Evolutionary conservation across 2,113 vertebrate genomes (phyloP), one percentile per base, ranked within the genome.

Genomic region (Cromileptes altivelis): DNA sequence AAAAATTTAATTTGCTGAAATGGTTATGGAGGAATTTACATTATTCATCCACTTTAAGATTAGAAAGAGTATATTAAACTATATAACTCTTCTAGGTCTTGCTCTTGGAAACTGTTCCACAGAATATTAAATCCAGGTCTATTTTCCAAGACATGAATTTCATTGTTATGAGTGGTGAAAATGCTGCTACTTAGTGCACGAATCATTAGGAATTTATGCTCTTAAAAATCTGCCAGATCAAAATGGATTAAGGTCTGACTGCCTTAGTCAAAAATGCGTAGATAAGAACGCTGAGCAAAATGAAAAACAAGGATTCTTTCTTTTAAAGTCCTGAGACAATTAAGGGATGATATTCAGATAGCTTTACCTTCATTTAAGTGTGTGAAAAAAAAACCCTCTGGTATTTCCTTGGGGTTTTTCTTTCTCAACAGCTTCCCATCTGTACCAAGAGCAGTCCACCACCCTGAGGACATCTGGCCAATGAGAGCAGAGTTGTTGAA

Each of bases 31-130:
- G 27, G 60, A 82, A 79, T 85, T 81, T 92, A 86, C 75, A 92
- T 91, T 92, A 90, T 92, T 94, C 86, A 94, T 92, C 50, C 70
- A 76, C 64, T 87, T 82, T 71, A 84, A 89, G 84, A 90, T 88
- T 86, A 90, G 78, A 86, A 89, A 67, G 68, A 57, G 49, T 80
- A 82, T 87, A 85, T 89, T 83, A 88, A 91, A 91, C 60, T 57
- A 42, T 79, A 71, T 81, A 82, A 88, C 62, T 90, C 80, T 58
- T 76, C 63, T 50, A 57, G 78, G 50, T 69, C 57, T 27, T 45
- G 75, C 75, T 73, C 71, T 80, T 6, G 1, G 55, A 85, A 76
- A 77, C 19, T 27, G 4, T 73, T 72, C 4, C 40, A 63, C 25
- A 50, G 81, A 77, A 80, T 87, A 84, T 85, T 69, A 77, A 84